phyloP scores from a whole-genome alignment of 2,888 invertebrate genomes.

The Drosophila buzzatii region DNA sequence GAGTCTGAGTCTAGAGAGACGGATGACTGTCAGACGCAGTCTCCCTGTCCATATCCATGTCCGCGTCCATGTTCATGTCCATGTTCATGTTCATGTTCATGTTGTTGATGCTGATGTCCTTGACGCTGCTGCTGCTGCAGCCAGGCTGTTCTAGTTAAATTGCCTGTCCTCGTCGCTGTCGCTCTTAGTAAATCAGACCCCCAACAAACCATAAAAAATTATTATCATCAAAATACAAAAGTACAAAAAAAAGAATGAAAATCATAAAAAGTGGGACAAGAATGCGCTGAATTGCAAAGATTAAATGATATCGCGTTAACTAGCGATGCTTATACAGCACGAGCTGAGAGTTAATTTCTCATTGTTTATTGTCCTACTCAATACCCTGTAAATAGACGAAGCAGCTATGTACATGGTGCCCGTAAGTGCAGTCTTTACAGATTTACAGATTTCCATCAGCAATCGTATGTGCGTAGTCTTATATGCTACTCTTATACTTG shows the following conservation, averaged over 20 bases:
- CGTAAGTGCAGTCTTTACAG: too few relatives aligned
- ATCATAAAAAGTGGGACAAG: slow-evolving; percentile 22
- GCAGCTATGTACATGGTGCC: too few relatives aligned
- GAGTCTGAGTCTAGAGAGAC: slow-evolving; percentile 42
- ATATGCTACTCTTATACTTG: background rate
- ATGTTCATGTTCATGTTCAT: slow-evolving; percentile 11
- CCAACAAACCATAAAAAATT: slow-evolving; percentile 49
- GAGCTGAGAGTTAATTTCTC: background rate
- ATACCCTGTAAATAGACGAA: slow-evolving; percentile 6
- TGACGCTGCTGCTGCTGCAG: slow-evolving; percentile 56
- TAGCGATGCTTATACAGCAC: slow-evolving; percentile 25
- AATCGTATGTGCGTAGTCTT: background rate
- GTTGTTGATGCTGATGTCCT: slow-evolving; percentile 48
- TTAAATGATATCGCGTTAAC: slow-evolving; percentile 33
- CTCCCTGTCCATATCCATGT: slow-evolving; percentile 14
- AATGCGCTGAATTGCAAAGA: slow-evolving; percentile 35
- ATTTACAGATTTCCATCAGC: background rate
- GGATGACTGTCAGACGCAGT: slow-evolving; percentile 43
- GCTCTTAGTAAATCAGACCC: slow-evolving; percentile 66
- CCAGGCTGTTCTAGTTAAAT: slow-evolving; percentile 16
- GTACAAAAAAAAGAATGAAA: slow-evolving; percentile 3
- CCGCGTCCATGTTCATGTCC: slow-evolving; percentile 45
- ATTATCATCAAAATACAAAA: slow-evolving; percentile 30
- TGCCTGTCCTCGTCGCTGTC: slow-evolving; percentile 44
- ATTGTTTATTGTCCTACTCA: background rate